A percentile compares a stretch with the other conserved stretches of the same genome.
Conservation (phyloP, 2,113 vertebrate genomes). For the Pteropus alecto region DNA sequence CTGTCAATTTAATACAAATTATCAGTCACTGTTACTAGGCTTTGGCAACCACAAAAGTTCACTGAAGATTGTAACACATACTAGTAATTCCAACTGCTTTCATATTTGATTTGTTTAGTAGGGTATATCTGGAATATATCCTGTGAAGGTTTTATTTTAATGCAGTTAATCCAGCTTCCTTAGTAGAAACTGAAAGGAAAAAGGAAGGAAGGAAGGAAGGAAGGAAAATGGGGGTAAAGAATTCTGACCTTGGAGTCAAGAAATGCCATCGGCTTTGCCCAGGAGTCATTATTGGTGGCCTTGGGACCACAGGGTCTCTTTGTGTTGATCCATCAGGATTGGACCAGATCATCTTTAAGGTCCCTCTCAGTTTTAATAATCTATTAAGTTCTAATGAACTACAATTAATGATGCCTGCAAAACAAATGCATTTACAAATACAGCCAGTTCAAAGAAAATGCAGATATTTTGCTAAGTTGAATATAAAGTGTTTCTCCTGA, state of each 20-base stretch:
- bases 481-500: neutral
- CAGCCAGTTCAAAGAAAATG: neutral
- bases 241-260: neutral
- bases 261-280: neutral
- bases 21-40: neutral
- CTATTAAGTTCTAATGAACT: neutral
- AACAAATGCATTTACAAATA: neutral
- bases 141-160: neutral
- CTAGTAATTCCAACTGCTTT: neutral
- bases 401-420: neutral
- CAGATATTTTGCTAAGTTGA: neutral
- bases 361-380: neutral
- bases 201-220: neutral
- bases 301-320: neutral
- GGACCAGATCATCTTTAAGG: neutral
- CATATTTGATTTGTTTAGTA: neutral
- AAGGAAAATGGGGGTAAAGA: neutral
- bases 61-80: neutral
- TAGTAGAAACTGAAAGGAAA: neutral
- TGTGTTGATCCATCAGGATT: neutral
- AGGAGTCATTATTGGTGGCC: neutral
- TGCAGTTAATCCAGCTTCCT: neutral
- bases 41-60: neutral
- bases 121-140: too few species aligned
- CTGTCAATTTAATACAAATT: neutral